Evolutionary conservation across 2,888 invertebrate genomes (phyloP).

Genomic region (Ochropacha duplaris): DNA sequence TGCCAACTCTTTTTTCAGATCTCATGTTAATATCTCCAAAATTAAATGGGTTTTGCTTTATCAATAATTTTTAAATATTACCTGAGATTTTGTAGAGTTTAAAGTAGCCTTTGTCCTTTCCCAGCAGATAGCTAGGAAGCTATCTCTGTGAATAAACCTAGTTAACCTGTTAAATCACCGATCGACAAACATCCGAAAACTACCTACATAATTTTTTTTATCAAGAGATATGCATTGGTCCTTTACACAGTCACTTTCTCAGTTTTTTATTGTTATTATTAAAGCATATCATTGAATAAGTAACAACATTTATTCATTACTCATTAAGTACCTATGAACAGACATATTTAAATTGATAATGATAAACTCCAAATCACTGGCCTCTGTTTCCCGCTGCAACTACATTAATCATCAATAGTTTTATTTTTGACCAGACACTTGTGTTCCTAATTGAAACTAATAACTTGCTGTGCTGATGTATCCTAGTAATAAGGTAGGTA

Average conservation of each 20-base stretch:
- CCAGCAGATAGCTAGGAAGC: too few relatives aligned
- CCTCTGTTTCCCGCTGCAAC: conserved; percentile 33
- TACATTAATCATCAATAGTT: conserved; percentile 43
- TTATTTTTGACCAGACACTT: conserved; percentile 55
- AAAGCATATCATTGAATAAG: not conserved
- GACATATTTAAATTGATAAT: conserved; percentile 38
- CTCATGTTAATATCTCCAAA: too few relatives aligned
- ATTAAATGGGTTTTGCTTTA: too few relatives aligned
- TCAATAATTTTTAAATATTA: too few relatives aligned
- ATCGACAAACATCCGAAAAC: too few relatives aligned
- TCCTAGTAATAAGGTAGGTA: conserved; percentile 26
- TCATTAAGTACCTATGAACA: conserved; percentile 21
- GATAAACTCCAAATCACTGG: conserved; percentile 45
- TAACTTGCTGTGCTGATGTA: conserved; percentile 43
- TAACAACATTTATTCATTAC: conserved; percentile 29
- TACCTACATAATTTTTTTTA: too few relatives aligned
- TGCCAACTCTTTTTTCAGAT: too few relatives aligned
- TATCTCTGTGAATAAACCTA: too few relatives aligned
- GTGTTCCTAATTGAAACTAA: conserved; percentile 68
- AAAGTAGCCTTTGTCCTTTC: too few relatives aligned
- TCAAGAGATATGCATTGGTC: too few relatives aligned
- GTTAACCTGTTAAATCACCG: too few relatives aligned
- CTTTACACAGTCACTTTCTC: not conserved
- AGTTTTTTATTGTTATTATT: not conserved
- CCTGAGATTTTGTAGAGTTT: too few relatives aligned